Conservation (phyloP, 2,113 vertebrate genomes). For the Baryphthengus martii region DNA sequence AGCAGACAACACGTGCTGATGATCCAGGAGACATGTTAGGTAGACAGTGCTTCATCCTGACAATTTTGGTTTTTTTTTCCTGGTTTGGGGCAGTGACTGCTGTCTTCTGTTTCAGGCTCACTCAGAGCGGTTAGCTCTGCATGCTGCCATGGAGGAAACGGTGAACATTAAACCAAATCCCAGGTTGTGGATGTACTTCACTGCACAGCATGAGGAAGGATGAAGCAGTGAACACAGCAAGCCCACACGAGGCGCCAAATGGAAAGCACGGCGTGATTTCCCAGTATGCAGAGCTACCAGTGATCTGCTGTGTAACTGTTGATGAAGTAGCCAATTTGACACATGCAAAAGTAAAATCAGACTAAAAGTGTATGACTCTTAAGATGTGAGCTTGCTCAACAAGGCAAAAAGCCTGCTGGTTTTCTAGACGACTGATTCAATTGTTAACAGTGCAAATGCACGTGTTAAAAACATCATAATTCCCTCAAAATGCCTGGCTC, state of each 20-base stretch:
- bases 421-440: not conserved
- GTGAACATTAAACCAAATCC: not conserved
- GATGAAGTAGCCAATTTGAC: not conserved
- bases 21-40: not conserved
- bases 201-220: not conserved
- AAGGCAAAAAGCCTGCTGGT: not conserved
- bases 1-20: not conserved
- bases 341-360: not conserved
- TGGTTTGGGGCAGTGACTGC: not conserved
- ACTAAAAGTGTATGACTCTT: not conserved
- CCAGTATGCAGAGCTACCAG: not conserved
- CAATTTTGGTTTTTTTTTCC: not conserved
- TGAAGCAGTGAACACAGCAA: not conserved
- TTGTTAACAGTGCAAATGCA: not conserved
- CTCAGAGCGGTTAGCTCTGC: not conserved
- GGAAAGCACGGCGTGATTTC: not conserved
- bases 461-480: not conserved
- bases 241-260: not conserved
- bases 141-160: not conserved
- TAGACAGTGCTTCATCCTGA: not conserved
- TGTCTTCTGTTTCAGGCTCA: not conserved
- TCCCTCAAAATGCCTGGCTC: not conserved
- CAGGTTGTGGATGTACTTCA: not conserved
- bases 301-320: not conserved
- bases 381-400: not conserved